Conservation (phyloP, 2,797 vertebrate species). For the Gymnopithys bicolor region DNA sequence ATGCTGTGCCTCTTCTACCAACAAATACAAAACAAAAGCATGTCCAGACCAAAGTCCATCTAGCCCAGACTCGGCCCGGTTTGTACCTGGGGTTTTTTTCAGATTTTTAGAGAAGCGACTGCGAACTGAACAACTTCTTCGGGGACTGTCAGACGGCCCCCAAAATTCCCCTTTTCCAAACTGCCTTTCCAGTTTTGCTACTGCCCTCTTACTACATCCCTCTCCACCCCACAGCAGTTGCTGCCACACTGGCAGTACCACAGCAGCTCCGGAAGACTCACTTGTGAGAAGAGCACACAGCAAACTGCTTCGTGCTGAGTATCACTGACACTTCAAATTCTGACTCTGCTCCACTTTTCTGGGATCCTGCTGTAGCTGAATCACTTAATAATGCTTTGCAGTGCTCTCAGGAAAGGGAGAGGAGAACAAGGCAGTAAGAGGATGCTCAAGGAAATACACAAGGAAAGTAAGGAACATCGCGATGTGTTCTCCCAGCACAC, state of each 20-base stretch:
- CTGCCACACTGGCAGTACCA: fast-evolving
- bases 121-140: neutral
- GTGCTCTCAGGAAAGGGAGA: neutral
- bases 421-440: neutral
- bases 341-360: neutral
- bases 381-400: neutral
- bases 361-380: neutral
- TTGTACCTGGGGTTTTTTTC: neutral
- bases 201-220: neutral
- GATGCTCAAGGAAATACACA: neutral
- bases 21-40: neutral
- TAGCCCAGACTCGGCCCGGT: too few relatives aligned
- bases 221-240: neutral
- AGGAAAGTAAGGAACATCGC: fast-evolving
- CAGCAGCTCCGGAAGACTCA: fast-evolving
- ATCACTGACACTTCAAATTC: neutral
- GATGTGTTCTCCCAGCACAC: fast-evolving
- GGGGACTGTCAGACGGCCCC: neutral
- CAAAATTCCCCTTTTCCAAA: neutral
- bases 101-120: neutral
- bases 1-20: neutral
- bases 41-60: neutral
- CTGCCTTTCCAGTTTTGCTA: neutral
- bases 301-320: neutral
- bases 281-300: neutral